Conservation (phyloP, 2,888 invertebrate genomes). For the Lasioglossum malachurum region DNA sequence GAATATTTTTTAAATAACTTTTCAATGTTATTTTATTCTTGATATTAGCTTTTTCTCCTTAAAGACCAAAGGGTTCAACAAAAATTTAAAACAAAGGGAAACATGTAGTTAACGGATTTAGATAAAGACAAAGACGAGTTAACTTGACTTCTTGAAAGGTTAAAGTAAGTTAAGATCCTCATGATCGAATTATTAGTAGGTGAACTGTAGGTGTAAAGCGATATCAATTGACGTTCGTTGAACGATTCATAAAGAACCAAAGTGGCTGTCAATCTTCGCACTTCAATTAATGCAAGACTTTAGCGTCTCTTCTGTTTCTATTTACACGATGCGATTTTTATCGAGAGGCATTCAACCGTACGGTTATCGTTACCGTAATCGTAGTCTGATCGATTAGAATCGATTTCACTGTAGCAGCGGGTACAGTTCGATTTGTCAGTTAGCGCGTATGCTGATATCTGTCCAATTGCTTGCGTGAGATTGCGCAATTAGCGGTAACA, state of each 20-base stretch:
- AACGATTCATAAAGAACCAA: background rate
- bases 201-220: background rate
- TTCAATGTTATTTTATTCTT: background rate
- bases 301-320: background rate
- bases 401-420: conserved; percentile 52
- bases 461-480: conserved; percentile 71
- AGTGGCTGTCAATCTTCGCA: background rate
- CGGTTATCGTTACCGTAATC: conserved; percentile 52
- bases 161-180: background rate
- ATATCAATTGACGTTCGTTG: background rate
- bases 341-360: background rate
- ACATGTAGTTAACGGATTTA: background rate
- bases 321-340: conserved; percentile 19
- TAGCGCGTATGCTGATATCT: conserved; percentile 41
- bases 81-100: too few relatives aligned
- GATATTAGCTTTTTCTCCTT: too few relatives aligned
- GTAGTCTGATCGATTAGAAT: conserved; percentile 55
- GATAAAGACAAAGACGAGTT: background rate
- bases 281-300: background rate
- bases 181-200: background rate
- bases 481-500: conserved; percentile 74
- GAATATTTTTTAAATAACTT: background rate
- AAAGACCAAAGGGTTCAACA: too few relatives aligned
- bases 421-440: conserved; percentile 40
- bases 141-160: background rate